Conservation (phyloP, 2,797 vertebrate genomes). For the Hirundo rustica region DNA sequence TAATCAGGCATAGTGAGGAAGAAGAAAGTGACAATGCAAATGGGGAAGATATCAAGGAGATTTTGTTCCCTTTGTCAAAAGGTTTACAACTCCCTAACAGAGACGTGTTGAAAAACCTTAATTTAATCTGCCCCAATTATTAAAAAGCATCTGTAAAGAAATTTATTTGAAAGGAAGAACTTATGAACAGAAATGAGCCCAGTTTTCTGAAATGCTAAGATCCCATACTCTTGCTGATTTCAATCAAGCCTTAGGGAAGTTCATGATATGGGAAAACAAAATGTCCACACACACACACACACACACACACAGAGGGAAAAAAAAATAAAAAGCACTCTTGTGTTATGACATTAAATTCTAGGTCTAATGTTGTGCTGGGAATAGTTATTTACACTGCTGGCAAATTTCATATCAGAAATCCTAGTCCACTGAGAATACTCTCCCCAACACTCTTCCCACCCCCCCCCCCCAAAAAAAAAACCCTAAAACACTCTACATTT, state of each 20-base stretch:
- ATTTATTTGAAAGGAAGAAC: not conserved
- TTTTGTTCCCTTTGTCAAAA: not conserved
- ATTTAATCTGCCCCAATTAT: not conserved
- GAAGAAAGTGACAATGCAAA: slow-evolving; percentile 4
- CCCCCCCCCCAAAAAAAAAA: not conserved
- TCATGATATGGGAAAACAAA: slow-evolving; percentile 64
- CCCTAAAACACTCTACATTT: slow-evolving; percentile 51
- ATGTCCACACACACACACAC: slow-evolving; percentile 4
- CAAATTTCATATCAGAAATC: slow-evolving; percentile 79
- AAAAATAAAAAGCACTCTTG: slow-evolving; percentile 37
- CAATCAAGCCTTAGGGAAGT: slow-evolving; percentile 39
- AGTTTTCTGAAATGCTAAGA: not conserved
- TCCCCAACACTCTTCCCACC: not conserved
- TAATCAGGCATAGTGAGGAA: not conserved
- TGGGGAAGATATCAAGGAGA: not conserved
- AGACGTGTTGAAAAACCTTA: not conserved
- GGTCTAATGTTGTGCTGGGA: slow-evolving; percentile 80
- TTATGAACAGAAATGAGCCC: not conserved
- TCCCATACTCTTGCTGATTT: not conserved
- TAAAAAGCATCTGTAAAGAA: not conserved
- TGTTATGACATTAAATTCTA: slow-evolving; percentile 80
- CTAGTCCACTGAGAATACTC: slow-evolving; percentile 73
- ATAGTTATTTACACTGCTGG: slow-evolving; percentile 82
- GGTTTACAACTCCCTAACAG: not conserved
- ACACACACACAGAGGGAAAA: not conserved